Conservation (phyloP, 1,140 invertebrate species). For the Triops longicaudatus region DNA sequence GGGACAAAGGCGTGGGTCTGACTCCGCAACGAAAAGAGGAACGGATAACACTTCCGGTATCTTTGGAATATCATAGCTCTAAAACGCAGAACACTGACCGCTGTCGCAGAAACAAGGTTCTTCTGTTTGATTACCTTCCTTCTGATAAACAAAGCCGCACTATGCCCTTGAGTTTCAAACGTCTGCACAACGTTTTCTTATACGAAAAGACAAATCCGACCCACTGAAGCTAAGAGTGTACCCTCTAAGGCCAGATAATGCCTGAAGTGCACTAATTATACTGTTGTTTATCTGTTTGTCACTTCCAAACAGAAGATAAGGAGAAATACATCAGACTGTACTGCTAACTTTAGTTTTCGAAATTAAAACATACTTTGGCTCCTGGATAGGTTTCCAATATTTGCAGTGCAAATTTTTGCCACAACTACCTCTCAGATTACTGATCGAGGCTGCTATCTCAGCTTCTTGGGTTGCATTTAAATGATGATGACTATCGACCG, state of each 20-base stretch:
- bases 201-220: neutral
- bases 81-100: neutral
- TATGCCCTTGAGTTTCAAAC: neutral
- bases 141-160: neutral
- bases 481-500: slow-evolving; percentile 2
- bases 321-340: no score
- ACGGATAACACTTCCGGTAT: neutral
- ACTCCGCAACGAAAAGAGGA: no score
- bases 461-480: slow-evolving; percentile 13
- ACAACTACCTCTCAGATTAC: slow-evolving; percentile 15
- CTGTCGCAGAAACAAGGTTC: neutral
- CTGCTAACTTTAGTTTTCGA: neutral
- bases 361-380: slow-evolving; percentile 26
- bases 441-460: neutral
- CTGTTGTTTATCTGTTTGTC: no score
- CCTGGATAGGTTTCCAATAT: slow-evolving; percentile 26
- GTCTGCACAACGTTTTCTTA: neutral
- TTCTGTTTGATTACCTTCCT: neutral
- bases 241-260: no score
- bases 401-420: slow-evolving; percentile 27
- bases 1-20: no score
- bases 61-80: neutral
- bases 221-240: neutral
- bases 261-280: no score
- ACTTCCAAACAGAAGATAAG: no score